Conservation (phyloP, 2,113 vertebrate species). For the Hippotragus niger region DNA sequence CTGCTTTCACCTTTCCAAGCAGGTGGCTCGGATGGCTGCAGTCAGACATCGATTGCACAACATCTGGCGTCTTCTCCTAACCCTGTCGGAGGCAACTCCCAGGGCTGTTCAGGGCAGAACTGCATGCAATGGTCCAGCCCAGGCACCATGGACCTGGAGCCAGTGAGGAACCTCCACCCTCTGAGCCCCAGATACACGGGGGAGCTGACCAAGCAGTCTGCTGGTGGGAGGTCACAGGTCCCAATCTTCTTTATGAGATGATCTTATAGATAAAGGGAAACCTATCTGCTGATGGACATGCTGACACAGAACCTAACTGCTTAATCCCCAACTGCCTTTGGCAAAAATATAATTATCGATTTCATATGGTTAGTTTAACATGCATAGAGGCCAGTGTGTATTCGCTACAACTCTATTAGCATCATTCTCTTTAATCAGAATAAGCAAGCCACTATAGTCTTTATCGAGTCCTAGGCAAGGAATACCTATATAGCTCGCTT, state of each 20-base stretch:
- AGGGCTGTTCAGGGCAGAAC: fast-evolving
- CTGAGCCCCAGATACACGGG: fast-evolving
- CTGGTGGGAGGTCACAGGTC: too few relatives aligned
- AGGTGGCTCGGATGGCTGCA: neutral
- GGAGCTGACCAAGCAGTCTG: too few relatives aligned
- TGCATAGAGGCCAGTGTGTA: neutral
- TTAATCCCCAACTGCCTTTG: neutral
- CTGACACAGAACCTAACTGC: neutral
- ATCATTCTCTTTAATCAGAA: neutral
- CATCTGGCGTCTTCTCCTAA: neutral
- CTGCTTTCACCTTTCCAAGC: fast-evolving
- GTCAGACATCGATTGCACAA: neutral
- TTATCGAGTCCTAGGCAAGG: neutral
- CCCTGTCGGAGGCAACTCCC: neutral
- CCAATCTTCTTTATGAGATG: neutral
- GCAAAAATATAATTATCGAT: neutral
- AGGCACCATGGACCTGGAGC: fast-evolving
- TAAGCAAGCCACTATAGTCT: fast-evolving
- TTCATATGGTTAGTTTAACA: neutral
- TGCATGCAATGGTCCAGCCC: fast-evolving
- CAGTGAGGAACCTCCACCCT: fast-evolving
- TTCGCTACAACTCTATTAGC: too few relatives aligned
- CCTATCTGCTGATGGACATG: neutral
- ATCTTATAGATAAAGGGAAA: neutral
- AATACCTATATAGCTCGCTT: fast-evolving